Percentiles rank a stretch among this genome's conserved stretches.
Evolutionary conservation across 2,113 vertebrate species (phyloP).

Genomic region (Jaculus jaculus): DNA sequence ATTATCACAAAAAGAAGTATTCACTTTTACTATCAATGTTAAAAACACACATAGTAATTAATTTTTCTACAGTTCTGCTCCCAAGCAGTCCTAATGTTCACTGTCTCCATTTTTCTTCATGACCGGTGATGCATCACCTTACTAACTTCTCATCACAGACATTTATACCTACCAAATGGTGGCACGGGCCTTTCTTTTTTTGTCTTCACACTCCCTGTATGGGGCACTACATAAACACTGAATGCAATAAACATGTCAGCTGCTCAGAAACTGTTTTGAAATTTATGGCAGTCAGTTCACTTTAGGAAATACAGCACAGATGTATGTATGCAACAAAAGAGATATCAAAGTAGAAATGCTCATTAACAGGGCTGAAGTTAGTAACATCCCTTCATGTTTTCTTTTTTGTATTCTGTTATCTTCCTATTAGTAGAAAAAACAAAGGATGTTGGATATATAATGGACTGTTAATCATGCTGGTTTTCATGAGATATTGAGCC

Average conservation of each 20-base stretch:
- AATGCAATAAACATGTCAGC: constrained; percentile 64
- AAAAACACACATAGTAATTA: constrained; percentile 7
- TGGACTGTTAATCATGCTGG: neutral
- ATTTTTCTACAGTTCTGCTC: constrained; percentile 10
- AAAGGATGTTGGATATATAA: neutral
- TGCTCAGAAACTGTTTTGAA: constrained; percentile 56
- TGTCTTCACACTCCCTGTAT: neutral
- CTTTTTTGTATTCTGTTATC: neutral
- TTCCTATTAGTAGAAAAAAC: constrained; percentile 8
- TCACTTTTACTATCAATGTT: neutral
- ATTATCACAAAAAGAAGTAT: constrained; percentile 15
- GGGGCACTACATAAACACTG: neutral
- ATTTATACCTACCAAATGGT: constrained; percentile 42
- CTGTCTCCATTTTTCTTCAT: neutral
- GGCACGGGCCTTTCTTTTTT: neutral
- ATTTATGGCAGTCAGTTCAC: constrained; percentile 52
- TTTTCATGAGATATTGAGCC: neutral
- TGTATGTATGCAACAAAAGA: constrained; percentile 21
- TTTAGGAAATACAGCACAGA: constrained; percentile 50
- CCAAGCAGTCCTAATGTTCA: neutral
- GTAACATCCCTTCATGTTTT: neutral
- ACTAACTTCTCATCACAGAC: neutral
- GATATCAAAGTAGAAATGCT: constrained; percentile 54
- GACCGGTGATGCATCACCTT: neutral
- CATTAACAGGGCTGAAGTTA: constrained; percentile 34